phyloP scores from a whole-genome alignment of 2,888 invertebrate species.

The Lasioglossum figueresi region DNA sequence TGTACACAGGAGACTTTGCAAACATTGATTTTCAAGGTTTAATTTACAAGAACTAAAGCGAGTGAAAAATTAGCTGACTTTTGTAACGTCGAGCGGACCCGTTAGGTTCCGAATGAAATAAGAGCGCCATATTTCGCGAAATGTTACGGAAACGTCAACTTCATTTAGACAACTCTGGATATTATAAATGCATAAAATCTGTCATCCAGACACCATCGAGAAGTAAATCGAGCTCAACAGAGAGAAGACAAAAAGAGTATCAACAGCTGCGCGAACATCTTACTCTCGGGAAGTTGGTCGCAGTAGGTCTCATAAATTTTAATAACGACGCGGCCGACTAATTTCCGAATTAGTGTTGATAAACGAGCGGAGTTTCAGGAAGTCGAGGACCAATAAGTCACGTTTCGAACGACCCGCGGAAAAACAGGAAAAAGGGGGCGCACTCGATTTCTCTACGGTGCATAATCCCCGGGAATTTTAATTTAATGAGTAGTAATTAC shows the following conservation, averaged over 20 bases:
- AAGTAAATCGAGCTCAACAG: background rate
- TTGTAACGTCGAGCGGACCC: background rate
- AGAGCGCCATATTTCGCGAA: background rate
- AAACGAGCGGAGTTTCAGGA: constrained; percentile 39
- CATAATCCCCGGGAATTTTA: constrained; percentile 62
- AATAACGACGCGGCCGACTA: background rate
- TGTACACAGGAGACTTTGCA: background rate
- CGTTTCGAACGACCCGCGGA: constrained; percentile 45
- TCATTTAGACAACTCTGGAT: background rate
- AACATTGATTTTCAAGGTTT: background rate
- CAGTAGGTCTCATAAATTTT: background rate
- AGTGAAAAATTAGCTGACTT: background rate
- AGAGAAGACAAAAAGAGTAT: background rate
- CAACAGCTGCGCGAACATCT: background rate
- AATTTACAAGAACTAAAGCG: background rate
- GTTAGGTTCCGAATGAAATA: background rate
- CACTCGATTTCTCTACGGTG: constrained; percentile 57
- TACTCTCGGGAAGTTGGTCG: background rate
- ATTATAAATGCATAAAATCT: background rate
- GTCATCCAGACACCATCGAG: background rate
- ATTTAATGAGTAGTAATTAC: constrained; percentile 67
- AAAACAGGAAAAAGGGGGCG: constrained; percentile 33
- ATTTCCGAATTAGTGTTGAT: constrained; percentile 27
- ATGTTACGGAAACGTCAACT: background rate
- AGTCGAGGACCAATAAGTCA: constrained; percentile 55